Evolutionary conservation across 2,113 vertebrate species (phyloP).

Genomic region (Poicephalus gulielmi): DNA sequence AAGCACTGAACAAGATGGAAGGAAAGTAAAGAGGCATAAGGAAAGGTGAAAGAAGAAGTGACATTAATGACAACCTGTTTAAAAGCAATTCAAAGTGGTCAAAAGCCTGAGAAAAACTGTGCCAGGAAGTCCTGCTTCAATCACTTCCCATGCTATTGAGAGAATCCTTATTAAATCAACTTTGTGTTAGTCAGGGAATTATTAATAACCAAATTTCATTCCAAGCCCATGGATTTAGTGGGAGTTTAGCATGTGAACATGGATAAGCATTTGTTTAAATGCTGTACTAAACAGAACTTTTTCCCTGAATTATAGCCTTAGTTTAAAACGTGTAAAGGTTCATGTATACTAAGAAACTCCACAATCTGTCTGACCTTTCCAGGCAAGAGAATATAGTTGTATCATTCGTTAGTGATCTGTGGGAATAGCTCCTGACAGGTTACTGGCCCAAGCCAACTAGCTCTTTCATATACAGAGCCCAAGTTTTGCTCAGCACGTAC

Average conservation of each 20-base stretch:
- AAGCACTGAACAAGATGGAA: neutral
- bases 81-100: neutral
- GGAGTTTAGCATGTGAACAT: neutral
- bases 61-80: neutral
- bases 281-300: neutral
- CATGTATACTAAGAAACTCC: neutral
- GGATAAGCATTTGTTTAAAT: neutral
- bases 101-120: neutral
- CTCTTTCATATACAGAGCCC: neutral
- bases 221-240: neutral
- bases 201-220: neutral
- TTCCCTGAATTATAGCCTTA: neutral
- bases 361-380: neutral
- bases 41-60: neutral
- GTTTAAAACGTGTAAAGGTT: neutral
- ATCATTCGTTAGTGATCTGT: neutral
- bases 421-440: neutral
- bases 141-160: neutral
- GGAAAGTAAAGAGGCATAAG: neutral
- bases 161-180: neutral
- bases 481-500: neutral
- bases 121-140: neutral
- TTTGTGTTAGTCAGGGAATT: neutral
- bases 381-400: neutral
- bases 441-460: neutral